A percentile compares a stretch with the other conserved stretches of the same genome.
phyloP scores from a whole-genome alignment of 2,113 vertebrate species.

The Chinchilla lanigera region DNA sequence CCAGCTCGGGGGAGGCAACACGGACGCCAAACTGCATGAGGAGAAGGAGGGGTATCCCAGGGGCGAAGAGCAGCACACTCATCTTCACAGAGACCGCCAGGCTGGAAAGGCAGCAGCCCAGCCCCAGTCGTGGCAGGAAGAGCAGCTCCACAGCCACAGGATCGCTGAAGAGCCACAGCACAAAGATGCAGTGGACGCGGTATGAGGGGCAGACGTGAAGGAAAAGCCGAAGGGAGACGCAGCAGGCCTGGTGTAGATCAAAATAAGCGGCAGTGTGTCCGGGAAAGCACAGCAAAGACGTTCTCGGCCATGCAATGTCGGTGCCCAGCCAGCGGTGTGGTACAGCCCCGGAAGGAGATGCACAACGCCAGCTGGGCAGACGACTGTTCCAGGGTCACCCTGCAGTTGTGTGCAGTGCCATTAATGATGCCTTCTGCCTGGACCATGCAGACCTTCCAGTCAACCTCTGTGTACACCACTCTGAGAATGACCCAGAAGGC shows the following conservation, averaged over 20 bases:
- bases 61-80: constrained; percentile 97
- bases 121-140: constrained; percentile 87
- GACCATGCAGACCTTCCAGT: constrained; percentile 98
- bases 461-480: constrained; percentile 96
- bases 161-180: constrained; percentile 96
- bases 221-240: constrained; percentile 96
- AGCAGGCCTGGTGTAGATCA: constrained; percentile 93
- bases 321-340: constrained; percentile 91
- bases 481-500: constrained; percentile 95
- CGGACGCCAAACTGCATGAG: constrained; percentile 92
- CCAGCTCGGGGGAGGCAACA: constrained; percentile 92
- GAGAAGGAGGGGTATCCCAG: constrained; percentile 94
- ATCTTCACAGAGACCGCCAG: constrained; percentile 98
- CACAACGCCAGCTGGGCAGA: constrained; percentile 97
- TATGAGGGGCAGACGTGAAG: constrained; percentile 98
- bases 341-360: constrained; percentile 94
- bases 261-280: constrained; percentile 93
- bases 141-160: constrained; percentile 96
- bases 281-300: constrained; percentile 94
- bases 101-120: constrained; percentile 95
- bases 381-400: constrained; percentile 95
- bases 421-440: constrained; percentile 97
- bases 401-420: constrained; percentile 93
- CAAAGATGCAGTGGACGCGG: constrained; percentile 97
- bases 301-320: constrained; percentile 93